Evolutionary conservation across 1,140 invertebrate genomes (phyloP).

Genomic region (Drosophila ambigua): DNA sequence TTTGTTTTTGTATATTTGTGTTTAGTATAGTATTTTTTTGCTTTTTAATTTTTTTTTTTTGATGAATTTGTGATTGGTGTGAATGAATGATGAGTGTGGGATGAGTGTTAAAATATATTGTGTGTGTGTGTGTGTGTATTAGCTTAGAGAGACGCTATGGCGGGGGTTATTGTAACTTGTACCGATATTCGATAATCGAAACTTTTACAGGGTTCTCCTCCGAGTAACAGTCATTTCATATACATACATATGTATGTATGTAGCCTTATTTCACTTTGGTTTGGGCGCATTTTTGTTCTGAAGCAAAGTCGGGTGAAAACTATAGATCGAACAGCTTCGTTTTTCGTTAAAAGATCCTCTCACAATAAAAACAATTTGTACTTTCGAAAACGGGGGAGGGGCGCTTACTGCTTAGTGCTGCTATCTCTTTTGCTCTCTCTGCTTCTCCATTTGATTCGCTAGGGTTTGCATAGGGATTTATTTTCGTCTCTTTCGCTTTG

Average conservation of each 20-base stretch:
- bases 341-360: constrained; percentile 78
- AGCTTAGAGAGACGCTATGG: constrained; percentile 48
- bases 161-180: constrained; percentile 41
- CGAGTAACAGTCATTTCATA: constrained; percentile 26
- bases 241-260: constrained; percentile 3
- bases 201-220: constrained; percentile 28
- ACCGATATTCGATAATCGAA: constrained; percentile 34
- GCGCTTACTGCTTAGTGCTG: constrained; percentile 61
- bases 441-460: constrained; percentile 56
- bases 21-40: constrained; percentile 5
- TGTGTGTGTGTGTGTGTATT: constrained; percentile 12
- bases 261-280: constrained; percentile 28
- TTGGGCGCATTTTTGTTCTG: constrained; percentile 21
- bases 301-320: constrained; percentile 52
- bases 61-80: constrained; percentile 29
- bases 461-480: constrained; percentile 70
- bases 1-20: constrained; percentile 22
- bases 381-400: constrained; percentile 84
- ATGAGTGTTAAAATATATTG: neutral
- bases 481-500: constrained; percentile 41
- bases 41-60: constrained; percentile 20
- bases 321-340: constrained; percentile 55
- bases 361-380: constrained; percentile 84
- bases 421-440: constrained; percentile 37
- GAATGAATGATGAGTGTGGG: constrained; percentile 34